phyloP scores from a whole-genome alignment of 2,888 invertebrate species.

The Hylaea fasciaria region DNA sequence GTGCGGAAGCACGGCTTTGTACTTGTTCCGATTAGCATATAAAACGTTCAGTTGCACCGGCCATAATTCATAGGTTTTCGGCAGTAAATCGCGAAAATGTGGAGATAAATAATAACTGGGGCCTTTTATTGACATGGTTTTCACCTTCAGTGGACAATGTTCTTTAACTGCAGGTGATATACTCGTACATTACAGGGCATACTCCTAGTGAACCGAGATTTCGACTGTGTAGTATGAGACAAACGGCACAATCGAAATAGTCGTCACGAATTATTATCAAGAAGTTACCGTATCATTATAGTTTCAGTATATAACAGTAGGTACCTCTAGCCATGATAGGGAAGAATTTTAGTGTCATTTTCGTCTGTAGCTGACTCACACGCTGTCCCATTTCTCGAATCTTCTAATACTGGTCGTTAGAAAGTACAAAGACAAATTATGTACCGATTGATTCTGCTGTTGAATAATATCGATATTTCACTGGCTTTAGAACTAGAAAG shows the following conservation, averaged over 20 bases:
- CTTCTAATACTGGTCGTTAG: too few relatives aligned
- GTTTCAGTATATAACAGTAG: too few relatives aligned
- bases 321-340: too few relatives aligned
- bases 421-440: too few relatives aligned
- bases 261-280: too few relatives aligned
- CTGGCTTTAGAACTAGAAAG: slow-evolving; percentile 15
- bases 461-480: neutral
- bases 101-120: slow-evolving; percentile 28
- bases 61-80: slow-evolving; percentile 49
- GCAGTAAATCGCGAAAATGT: slow-evolving; percentile 40
- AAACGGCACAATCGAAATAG: too few relatives aligned
- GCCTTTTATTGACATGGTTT: slow-evolving; percentile 23
- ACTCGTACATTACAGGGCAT: neutral
- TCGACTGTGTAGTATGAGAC: too few relatives aligned
- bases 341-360: too few relatives aligned
- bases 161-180: neutral
- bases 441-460: neutral
- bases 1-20: slow-evolving; percentile 25
- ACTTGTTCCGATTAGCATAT: slow-evolving; percentile 61
- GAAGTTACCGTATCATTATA: too few relatives aligned
- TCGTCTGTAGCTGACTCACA: too few relatives aligned
- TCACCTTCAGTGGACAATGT: slow-evolving; percentile 3
- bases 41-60: slow-evolving; percentile 53
- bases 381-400: too few relatives aligned
- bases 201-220: too few relatives aligned